A percentile compares a stretch with the other conserved stretches of the same genome.
phyloP scores from a whole-genome alignment of 2,113 vertebrate species.

The Seriola quinqueradiata region DNA sequence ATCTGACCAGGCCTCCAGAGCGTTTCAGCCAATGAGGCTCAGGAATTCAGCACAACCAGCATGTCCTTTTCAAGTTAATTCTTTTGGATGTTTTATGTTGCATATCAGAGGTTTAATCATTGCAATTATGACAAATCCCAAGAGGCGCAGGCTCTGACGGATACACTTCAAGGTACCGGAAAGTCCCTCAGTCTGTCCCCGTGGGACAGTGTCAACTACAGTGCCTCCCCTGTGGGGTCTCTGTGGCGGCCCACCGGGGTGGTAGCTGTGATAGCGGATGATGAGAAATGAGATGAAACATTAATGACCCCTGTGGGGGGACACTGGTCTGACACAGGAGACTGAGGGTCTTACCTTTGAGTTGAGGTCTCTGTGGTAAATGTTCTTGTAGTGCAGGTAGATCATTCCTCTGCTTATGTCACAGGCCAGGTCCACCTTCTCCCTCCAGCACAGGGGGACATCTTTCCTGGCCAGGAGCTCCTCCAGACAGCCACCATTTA shows the following conservation, averaged over 20 bases:
- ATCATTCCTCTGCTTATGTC: slow-evolving; percentile 92
- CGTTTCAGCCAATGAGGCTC: too few relatives aligned
- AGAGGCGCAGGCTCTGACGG: not conserved
- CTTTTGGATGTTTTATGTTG: not conserved
- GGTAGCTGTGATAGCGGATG: not conserved
- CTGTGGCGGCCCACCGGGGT: not conserved
- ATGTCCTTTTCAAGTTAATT: not conserved
- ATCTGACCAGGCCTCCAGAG: too few relatives aligned
- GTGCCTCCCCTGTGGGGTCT: not conserved
- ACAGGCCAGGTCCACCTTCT: slow-evolving; percentile 89
- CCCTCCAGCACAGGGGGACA: slow-evolving; percentile 85
- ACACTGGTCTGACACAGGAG: not conserved
- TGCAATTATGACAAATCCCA: not conserved
- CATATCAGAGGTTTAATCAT: not conserved
- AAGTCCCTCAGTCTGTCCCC: not conserved
- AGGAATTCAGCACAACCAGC: not conserved
- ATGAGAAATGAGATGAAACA: not conserved
- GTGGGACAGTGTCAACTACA: not conserved
- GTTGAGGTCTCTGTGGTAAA: slow-evolving; percentile 93
- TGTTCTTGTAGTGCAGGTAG: slow-evolving; percentile 92
- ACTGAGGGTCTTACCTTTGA: slow-evolving; percentile 84
- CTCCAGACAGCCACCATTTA: slow-evolving; percentile 91
- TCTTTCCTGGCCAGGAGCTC: slow-evolving; percentile 89
- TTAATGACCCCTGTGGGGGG: not conserved
- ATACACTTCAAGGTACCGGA: not conserved